Conservation (phyloP, 2,888 invertebrate genomes). For the Cerastis leucographa region DNA sequence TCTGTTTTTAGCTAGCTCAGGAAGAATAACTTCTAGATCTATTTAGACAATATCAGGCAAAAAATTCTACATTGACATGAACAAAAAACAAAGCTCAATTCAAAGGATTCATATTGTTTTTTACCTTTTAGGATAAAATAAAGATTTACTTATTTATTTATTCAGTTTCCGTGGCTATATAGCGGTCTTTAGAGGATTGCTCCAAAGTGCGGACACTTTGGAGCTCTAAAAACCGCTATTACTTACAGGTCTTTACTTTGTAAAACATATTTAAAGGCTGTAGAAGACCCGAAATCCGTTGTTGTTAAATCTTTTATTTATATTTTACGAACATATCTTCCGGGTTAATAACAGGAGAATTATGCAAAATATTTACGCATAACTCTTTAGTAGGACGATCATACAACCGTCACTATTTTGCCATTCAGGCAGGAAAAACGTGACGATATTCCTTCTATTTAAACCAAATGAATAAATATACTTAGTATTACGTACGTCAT, state of each 20-base stretch:
- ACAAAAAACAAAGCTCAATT: background rate
- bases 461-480: background rate
- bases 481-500: background rate
- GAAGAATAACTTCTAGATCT: background rate
- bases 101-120: too few species aligned
- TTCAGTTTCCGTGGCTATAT: too few species aligned
- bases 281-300: background rate
- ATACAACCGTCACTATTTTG: background rate
- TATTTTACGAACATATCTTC: background rate
- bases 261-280: background rate
- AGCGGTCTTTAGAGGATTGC: too few species aligned
- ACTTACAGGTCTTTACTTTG: background rate
- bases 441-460: background rate
- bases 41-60: background rate
- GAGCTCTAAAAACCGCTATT: background rate
- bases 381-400: background rate
- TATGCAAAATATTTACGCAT: background rate
- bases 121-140: too few species aligned
- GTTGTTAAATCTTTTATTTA: background rate
- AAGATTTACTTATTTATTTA: too few species aligned
- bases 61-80: background rate
- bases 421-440: background rate
- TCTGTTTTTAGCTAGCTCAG: background rate
- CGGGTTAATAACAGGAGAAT: background rate
- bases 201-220: too few species aligned